These are phyloP conservation scores for Lasioglossum villosulum DNA, from an alignment of 2,888 invertebrate species.

Conservation along the genomic window DNA sequence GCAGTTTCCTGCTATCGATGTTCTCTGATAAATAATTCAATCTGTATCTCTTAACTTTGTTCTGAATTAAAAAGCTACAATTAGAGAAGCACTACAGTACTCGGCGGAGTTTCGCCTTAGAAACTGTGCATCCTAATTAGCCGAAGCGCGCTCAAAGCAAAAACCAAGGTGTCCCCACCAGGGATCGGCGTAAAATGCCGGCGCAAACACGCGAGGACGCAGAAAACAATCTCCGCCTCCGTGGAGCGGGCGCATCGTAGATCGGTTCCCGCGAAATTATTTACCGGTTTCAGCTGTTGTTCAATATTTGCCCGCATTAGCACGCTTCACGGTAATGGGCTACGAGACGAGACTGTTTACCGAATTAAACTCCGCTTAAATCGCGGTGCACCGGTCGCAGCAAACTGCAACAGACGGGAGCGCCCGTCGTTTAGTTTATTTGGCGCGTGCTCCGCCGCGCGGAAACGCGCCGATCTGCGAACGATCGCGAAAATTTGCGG, in stretches of 20 bases:
- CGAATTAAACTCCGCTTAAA: constrained; percentile 56
- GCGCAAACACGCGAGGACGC: not conserved
- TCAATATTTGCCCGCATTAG: constrained; percentile 64
- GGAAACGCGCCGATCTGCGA: not conserved
- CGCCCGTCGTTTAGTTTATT: not conserved
- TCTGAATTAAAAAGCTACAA: not conserved
- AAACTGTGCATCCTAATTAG: not conserved
- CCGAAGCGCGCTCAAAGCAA: not conserved
- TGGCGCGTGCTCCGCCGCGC: not conserved
- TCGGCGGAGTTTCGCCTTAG: not conserved
- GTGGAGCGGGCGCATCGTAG: not conserved
- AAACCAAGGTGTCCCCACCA: not conserved
- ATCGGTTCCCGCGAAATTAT: constrained; percentile 23
- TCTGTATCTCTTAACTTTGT: not conserved
- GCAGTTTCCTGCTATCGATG: no score
- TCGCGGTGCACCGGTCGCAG: constrained; percentile 14
- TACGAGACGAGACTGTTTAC: constrained; percentile 60
- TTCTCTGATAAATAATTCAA: not conserved
- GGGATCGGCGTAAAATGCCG: not conserved
- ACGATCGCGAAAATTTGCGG: not conserved
- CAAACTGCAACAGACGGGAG: constrained; percentile 2
- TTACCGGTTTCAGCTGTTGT: constrained; percentile 40
- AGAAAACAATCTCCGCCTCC: not conserved
- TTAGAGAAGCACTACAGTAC: not conserved
- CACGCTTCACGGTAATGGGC: constrained; percentile 50